phyloP scores from a whole-genome alignment of 2,888 invertebrate species.

The Drosophila putrida region DNA sequence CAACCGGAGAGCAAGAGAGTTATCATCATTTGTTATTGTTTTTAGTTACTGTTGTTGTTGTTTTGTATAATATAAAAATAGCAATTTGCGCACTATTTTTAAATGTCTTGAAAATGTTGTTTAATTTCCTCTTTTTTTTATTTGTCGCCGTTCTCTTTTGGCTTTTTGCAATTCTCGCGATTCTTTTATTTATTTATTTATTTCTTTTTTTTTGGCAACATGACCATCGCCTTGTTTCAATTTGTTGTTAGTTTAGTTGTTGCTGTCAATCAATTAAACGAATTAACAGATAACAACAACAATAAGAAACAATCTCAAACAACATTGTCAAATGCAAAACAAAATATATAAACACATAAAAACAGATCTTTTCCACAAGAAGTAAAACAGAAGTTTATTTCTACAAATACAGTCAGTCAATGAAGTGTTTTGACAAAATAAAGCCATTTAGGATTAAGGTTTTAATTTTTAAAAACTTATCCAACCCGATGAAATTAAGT shows the following conservation, averaged over 20 bases:
- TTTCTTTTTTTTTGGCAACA: conserved; percentile 51
- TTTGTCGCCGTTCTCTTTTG: conserved; percentile 39
- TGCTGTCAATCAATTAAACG: conserved; percentile 72
- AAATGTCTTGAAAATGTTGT: conserved; percentile 66
- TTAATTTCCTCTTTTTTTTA: background rate
- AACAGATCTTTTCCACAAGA: conserved; percentile 16
- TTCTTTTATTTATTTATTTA: conserved; percentile 21
- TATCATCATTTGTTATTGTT: conserved; percentile 50
- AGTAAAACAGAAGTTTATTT: conserved; percentile 10
- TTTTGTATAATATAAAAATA: conserved; percentile 66
- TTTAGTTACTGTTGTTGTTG: conserved; percentile 32
- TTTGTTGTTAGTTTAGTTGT: conserved; percentile 67
- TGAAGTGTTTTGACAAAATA: no score
- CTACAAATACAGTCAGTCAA: no score
- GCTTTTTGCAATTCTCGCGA: conserved; percentile 24
- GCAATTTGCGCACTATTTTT: conserved; percentile 84
- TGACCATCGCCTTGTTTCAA: conserved; percentile 62
- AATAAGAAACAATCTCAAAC: conserved; percentile 9
- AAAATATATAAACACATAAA: conserved; percentile 19
- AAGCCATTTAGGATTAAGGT: no score
- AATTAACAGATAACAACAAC: conserved; percentile 43
- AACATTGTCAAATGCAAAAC: conserved; percentile 24
- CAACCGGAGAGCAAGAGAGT: conserved; percentile 27
- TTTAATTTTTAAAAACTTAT: no score
- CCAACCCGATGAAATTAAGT: no score